Conservation (phyloP, 1,140 invertebrate genomes). For the Zaprionus vittiger region DNA sequence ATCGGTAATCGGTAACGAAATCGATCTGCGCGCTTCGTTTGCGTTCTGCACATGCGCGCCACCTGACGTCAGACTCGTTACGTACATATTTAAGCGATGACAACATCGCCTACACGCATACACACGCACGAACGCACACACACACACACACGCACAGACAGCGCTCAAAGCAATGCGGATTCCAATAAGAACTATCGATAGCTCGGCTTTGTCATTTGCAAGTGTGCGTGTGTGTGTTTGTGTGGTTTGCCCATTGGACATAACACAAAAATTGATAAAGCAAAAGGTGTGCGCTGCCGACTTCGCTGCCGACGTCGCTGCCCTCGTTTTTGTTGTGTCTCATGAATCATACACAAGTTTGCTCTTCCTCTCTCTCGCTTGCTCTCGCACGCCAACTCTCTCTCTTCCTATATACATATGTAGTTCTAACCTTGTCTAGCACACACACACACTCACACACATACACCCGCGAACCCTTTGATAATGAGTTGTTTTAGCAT, state of each 20-base stretch:
- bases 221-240: conserved; percentile 19
- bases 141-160: conserved; percentile 37
- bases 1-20: not conserved
- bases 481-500: conserved; percentile 13
- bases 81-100: conserved; percentile 67
- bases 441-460: conserved; percentile 17
- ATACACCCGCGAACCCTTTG: not conserved
- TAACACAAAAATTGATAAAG: conserved; percentile 56
- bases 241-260: conserved; percentile 26
- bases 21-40: not conserved
- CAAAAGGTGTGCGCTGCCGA: conserved; percentile 52
- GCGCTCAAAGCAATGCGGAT: conserved; percentile 35
- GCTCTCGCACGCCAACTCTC: not conserved
- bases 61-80: conserved; percentile 7
- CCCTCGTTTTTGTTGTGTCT: conserved; percentile 50
- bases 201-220: conserved; percentile 33
- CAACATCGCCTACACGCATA: conserved; percentile 62
- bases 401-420: conserved; percentile 7
- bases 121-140: conserved; percentile 6
- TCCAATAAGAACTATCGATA: conserved; percentile 57
- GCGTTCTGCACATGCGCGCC: conserved; percentile 43
- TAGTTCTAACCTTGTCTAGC: not conserved
- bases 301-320: conserved; percentile 33
- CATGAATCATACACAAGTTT: conserved; percentile 41
- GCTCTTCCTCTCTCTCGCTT: conserved; percentile 13